Conservation (phyloP, 30 jellyfish, hydroid and myxozoan genomes). For the Calvadosia cruxmelitensis region DNA sequence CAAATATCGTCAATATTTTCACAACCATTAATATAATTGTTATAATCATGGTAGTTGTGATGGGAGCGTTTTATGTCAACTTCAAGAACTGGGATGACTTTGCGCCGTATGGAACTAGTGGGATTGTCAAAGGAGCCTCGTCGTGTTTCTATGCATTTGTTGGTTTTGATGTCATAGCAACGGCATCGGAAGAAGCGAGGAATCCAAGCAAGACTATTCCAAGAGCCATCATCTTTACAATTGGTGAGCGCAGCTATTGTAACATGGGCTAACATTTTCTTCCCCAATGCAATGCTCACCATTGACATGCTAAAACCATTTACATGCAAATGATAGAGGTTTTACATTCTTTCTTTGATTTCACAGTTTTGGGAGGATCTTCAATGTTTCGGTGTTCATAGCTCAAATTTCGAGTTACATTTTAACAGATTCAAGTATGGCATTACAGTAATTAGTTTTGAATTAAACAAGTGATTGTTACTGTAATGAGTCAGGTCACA, state of each 20-base stretch:
- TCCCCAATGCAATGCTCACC: no score
- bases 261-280: no score
- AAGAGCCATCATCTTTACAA: conserved; percentile 30
- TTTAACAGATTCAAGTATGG: no score
- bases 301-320: no score
- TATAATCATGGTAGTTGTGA: conserved; percentile 38
- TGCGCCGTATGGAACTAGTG: conserved; percentile 82
- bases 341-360: no score
- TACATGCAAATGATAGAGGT: no score
- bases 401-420: no score
- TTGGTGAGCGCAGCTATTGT: background rate
- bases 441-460: no score
- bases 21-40: conserved; percentile 72
- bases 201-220: conserved; percentile 89
- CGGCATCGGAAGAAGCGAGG: conserved; percentile 92
- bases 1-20: conserved; percentile 50
- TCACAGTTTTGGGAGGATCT: no score
- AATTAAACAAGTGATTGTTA: no score
- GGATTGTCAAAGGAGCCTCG: conserved; percentile 86
- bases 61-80: conserved; percentile 62
- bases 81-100: conserved; percentile 59
- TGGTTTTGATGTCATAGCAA: conserved; percentile 94
- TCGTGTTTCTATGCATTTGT: conserved; percentile 90
- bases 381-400: no score
- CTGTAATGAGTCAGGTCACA: no score